A percentile compares a stretch with the other conserved stretches of the same genome.
Evolutionary conservation across 1,140 invertebrate species (phyloP).

Genomic region (Bombus polaris): DNA sequence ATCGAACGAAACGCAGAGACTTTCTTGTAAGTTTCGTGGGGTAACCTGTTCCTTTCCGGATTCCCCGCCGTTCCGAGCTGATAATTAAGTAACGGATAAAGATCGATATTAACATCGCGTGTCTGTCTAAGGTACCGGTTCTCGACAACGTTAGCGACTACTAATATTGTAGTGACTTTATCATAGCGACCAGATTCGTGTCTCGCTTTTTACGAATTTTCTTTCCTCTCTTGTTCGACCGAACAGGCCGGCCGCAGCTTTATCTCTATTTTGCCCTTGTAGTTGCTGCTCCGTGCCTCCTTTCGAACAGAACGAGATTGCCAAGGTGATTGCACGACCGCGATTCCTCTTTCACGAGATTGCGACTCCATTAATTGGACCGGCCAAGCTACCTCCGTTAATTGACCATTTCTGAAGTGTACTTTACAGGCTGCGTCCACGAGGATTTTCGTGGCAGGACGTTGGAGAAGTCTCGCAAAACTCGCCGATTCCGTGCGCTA

Average conservation of each 20-base stretch:
- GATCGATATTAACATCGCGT: slow-evolving; percentile 45
- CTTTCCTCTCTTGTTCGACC: not conserved
- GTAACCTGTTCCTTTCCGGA: slow-evolving; percentile 48
- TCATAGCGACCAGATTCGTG: slow-evolving; percentile 21
- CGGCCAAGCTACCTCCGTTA: not conserved
- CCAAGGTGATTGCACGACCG: slow-evolving; percentile 1
- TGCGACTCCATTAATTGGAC: slow-evolving; percentile 20
- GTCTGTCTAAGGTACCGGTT: slow-evolving; percentile 41
- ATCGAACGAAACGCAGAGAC: not conserved
- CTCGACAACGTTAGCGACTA: not conserved
- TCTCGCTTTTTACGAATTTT: not conserved
- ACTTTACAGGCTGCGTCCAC: not conserved
- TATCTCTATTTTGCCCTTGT: slow-evolving; percentile 11
- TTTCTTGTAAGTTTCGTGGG: not conserved
- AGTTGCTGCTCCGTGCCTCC: not conserved
- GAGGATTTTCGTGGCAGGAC: not conserved
- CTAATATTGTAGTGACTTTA: slow-evolving; percentile 53
- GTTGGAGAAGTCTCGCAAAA: not conserved
- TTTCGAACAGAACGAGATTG: slow-evolving; percentile 1
- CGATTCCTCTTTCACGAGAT: not conserved
- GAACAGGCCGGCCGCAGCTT: not conserved
- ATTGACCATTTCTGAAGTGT: not conserved
- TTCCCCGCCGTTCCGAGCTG: slow-evolving; percentile 7
- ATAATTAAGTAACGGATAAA: slow-evolving; percentile 64
- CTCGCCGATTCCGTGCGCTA: not conserved